Conservation (phyloP, 2,797 vertebrate species). For the Oryzias dopingdopingensis region DNA sequence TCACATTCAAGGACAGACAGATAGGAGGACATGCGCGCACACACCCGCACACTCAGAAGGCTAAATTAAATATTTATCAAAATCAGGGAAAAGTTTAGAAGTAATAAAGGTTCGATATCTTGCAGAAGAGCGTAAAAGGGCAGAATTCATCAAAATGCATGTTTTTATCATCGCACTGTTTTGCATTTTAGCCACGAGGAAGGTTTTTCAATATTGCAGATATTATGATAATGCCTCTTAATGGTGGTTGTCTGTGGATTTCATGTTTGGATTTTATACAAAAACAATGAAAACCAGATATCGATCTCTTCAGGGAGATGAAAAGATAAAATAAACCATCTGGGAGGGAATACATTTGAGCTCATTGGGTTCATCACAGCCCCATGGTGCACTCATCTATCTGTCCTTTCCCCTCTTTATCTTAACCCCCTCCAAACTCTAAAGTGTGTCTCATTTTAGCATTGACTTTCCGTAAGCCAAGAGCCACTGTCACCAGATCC, state of each 20-base stretch:
- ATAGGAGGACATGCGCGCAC: slow-evolving; percentile 52
- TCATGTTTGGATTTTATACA: no score
- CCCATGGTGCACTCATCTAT: slow-evolving; percentile 24
- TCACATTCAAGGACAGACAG: slow-evolving; percentile 67
- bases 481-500: slow-evolving; percentile 75
- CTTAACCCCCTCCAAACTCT: slow-evolving; percentile 18
- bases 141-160: slow-evolving; percentile 20
- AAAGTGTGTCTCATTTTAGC: slow-evolving; percentile 73
- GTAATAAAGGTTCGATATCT: slow-evolving; percentile 33
- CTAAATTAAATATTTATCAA: slow-evolving; percentile 71
- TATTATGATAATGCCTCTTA: background rate
- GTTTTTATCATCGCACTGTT: slow-evolving; percentile 1
- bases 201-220: background rate
- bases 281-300: no score
- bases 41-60: slow-evolving; percentile 29
- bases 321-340: background rate
- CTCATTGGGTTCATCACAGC: slow-evolving; percentile 43
- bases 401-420: slow-evolving; percentile 19
- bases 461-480: slow-evolving; percentile 67
- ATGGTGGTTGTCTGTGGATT: no score
- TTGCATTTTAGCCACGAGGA: slow-evolving; percentile 3
- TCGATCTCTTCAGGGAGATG: slow-evolving; percentile 29
- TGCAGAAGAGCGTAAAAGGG: background rate
- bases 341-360: slow-evolving; percentile 35
- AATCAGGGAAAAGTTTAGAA: slow-evolving; percentile 52